Percentiles rank a stretch among this genome's conserved stretches.
Evolutionary conservation across 2,888 invertebrate genomes (phyloP).

Genomic region (Perizoma flavofasciatum): DNA sequence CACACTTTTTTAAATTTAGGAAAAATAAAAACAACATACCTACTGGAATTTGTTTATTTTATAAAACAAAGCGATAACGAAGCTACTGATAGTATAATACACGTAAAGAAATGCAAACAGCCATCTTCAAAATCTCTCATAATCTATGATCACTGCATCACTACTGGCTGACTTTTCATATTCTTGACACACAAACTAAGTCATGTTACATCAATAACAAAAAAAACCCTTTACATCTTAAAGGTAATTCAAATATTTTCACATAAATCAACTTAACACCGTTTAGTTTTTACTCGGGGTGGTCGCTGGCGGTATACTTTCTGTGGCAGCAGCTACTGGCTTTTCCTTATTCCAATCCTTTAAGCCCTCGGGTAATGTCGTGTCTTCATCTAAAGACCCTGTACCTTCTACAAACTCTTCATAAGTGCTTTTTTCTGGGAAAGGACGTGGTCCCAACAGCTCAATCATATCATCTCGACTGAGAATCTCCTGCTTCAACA

Average conservation of each 20-base stretch:
- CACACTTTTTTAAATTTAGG: no score
- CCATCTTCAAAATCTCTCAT: slow-evolving; percentile 37
- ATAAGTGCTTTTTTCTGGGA: slow-evolving; percentile 99
- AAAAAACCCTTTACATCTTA: slow-evolving; percentile 70
- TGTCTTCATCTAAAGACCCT: slow-evolving; percentile 98
- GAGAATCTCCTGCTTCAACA: slow-evolving; percentile 97
- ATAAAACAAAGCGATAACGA: slow-evolving; percentile 58
- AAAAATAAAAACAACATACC: slow-evolving; percentile 30
- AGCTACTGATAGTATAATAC: slow-evolving; percentile 46
- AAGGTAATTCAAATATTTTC: slow-evolving; percentile 70
- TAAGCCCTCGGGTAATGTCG: slow-evolving; percentile 95
- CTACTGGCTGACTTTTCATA: slow-evolving; percentile 40
- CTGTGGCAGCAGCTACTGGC: slow-evolving; percentile 50
- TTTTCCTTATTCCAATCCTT: slow-evolving; percentile 96
- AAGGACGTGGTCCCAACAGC: slow-evolving; percentile 96
- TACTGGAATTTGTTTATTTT: slow-evolving; percentile 73
- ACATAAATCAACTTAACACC: slow-evolving; percentile 62
- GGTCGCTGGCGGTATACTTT: slow-evolving; percentile 57
- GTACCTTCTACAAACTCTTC: slow-evolving; percentile 99
- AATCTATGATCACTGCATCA: slow-evolving; percentile 23
- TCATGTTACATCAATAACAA: slow-evolving; percentile 48
- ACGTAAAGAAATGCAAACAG: slow-evolving; percentile 38
- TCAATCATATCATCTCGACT: slow-evolving; percentile 99
- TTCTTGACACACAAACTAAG: slow-evolving; percentile 46
- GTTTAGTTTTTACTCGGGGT: slow-evolving; percentile 66